Base-by-base conservation (phyloP, 2,113 vertebrate genomes). In the Gila orcuttii region DNA sequence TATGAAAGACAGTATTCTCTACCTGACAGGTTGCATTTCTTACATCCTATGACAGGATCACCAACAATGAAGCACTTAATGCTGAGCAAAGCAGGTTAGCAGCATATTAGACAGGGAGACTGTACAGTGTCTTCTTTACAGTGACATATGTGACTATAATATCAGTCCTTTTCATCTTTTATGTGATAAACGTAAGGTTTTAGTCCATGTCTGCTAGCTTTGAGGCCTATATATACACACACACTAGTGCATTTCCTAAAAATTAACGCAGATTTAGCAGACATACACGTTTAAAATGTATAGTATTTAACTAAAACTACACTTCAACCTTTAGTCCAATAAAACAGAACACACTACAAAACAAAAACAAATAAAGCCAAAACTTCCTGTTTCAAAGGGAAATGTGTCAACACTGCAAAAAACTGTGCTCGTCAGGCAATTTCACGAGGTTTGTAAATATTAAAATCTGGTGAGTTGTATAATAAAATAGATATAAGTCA, bases 61-160 rank as follows among this genome's bases (percentile, higher is more conserved):
- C 83, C 78, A 59, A 71, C 69, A 85, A 64, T 85, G 89, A 90
- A 91, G 87, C 92, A 93, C 91, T 94, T 92, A 93, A 89, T 90
- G 88, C 87, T 86, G 88, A 87, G 88, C 86, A 93, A 93, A 94
- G 91, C 93, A 92, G 88, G 90, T 93, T 93, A 93, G 91, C 88
- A 90, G 87, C 89, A 92, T 92, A 93, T 95, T 92, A 93, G 82
- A 89, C 85, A 0, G 60, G 85, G 50, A 86, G 89, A 88, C 85
- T 31, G 82, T 68, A 92, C n/a, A n/a, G n/a, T n/a, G 94, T 93
- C 94, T 91, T 92, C 91, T 92, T 93, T 92, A 88, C 84, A 84
- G 91, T 88, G 88, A 91, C 64, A 23, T 25, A 42, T 59, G 55
- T 31, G 31, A 36, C 17, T 79, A 39, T 23, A 45, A 25, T 17